phyloP scores from a whole-genome alignment of 2,113 vertebrate genomes.

The Corythornis madagascariensis region DNA sequence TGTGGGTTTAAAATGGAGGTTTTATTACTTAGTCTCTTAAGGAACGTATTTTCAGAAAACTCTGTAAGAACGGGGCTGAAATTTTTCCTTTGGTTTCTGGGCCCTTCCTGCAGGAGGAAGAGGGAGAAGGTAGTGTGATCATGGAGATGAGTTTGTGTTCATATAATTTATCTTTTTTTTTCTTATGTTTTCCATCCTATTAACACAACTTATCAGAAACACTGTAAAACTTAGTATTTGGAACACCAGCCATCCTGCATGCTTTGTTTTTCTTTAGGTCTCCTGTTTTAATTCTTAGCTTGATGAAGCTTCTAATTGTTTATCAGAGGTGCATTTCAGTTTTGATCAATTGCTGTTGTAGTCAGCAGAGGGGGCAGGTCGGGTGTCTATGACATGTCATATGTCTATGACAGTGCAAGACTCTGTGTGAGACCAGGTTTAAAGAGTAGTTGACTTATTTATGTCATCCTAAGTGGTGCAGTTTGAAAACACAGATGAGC shows the following conservation, averaged over 20 bases:
- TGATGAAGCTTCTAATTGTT: background rate
- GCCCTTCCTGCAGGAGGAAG: background rate
- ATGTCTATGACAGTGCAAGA: background rate
- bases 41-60: background rate
- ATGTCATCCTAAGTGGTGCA: background rate
- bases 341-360: background rate
- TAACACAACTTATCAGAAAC: background rate
- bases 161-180: background rate
- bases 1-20: background rate
- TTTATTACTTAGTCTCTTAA: background rate
- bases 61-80: background rate
- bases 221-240: background rate
- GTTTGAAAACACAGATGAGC: background rate
- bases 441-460: background rate
- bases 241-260: background rate
- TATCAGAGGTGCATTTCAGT: background rate
- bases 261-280: background rate
- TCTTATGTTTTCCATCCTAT: background rate
- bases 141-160: background rate
- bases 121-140: background rate
- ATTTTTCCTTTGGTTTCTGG: background rate
- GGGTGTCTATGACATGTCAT: background rate
- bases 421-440: fast-evolving
- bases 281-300: background rate
- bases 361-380: background rate